Evolutionary conservation across 2,113 vertebrate genomes (phyloP), one percentile per base, ranked within the genome.

Genomic region (Symphodus melops): DNA sequence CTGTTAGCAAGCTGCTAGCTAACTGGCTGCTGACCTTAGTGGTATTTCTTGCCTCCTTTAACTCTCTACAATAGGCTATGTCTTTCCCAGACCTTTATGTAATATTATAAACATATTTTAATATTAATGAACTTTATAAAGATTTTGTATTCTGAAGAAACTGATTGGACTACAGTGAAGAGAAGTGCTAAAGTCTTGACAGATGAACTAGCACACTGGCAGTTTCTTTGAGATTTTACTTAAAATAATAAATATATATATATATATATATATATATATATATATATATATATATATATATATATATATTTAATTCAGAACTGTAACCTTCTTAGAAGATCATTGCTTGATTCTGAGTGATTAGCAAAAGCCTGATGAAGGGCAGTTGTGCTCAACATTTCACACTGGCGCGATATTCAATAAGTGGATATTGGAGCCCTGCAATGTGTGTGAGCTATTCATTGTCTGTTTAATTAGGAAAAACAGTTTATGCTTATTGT

Each of bases 311-410:
- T n/a, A n/a, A n/a, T n/a, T n/a, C 44, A 9, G 9, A n/a, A 28
- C 36, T 37, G 53, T 11, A 36, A 19, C 9, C 63, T 21, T 17
- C 33, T 16, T 8, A 20, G 16, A 17, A 54, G 9, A 39, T 46
- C n/a, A 25, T 37, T 58, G 53, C 39, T 64, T 36, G 19, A 61
- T 39, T 72, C 66, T 57, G 57, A 44, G 19, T 66, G 58, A 57
- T 56, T 44, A 65, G 23, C 21, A 64, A 71, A 63, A 68, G 44
- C 48, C 19, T 9, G 19, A 51, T n/a, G 48, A 51, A 51, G 48
- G 48, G 19, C 8, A 19, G 5, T 51, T 51, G 48, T 51, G 19
- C 48, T 20, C 48, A 20, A 51, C n/a, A 51, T 10, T 19, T 51
- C 48, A 51, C 48, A 10, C 19, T n/a, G 19, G 6, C 20, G 48